Percentiles rank a stretch among this genome's conserved stretches.
Conservation (phyloP, 2,113 vertebrate genomes). For the Thalassoma bifasciatum region DNA sequence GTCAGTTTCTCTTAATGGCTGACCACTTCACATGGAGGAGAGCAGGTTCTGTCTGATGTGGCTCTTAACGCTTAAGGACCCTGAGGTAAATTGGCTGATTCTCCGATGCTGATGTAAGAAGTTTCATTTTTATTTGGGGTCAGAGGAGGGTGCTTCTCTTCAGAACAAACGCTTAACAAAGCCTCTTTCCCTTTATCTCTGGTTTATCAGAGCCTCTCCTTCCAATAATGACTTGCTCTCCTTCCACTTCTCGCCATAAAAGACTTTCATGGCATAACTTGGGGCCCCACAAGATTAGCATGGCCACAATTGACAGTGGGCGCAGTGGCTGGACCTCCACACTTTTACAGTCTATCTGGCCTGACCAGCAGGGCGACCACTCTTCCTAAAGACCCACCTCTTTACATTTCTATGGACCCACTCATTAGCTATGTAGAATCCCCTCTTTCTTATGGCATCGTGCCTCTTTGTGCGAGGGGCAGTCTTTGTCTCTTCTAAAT, state of each 20-base stretch:
- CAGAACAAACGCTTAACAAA: constrained; percentile 75
- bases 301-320: constrained; percentile 77
- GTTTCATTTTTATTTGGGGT: constrained; percentile 66
- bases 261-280: constrained; percentile 72
- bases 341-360: constrained; percentile 80
- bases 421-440: constrained; percentile 92
- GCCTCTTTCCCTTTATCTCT: constrained; percentile 78
- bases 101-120: constrained; percentile 45
- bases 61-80: constrained; percentile 70
- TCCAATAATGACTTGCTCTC: constrained; percentile 75
- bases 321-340: constrained; percentile 70
- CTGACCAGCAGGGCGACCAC: constrained; percentile 75
- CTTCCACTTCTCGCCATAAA: constrained; percentile 65
- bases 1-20: constrained; percentile 55
- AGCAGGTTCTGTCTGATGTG: constrained; percentile 43
- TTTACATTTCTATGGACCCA: constrained; percentile 88
- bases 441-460: constrained; percentile 86
- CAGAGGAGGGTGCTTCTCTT: constrained; percentile 64
- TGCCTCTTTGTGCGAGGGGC: constrained; percentile 85
- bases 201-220: constrained; percentile 79
- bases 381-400: constrained; percentile 78
- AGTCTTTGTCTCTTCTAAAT: constrained; percentile 89
- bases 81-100: constrained; percentile 56
- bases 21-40: constrained; percentile 61
- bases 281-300: constrained; percentile 73